Evolutionary conservation across 2,797 vertebrate species (phyloP).

Genomic region (Denticeps clupeoides): DNA sequence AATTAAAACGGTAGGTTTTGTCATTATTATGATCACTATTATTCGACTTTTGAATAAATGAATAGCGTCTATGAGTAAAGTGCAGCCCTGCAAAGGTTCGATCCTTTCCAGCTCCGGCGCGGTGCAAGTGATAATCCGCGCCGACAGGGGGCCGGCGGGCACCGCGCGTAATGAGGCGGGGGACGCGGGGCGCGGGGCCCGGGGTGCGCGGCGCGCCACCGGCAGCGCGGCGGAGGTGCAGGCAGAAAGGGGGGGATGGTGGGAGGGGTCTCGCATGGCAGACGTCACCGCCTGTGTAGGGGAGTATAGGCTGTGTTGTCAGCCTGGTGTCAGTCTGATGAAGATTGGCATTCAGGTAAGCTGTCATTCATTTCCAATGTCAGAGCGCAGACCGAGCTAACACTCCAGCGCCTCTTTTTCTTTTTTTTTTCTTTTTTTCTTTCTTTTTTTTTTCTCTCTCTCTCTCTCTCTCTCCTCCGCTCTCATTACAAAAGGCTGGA

Average conservation of each 20-base stretch:
- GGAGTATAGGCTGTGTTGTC: constrained; percentile 96
- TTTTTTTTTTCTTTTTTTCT: too few relatives aligned
- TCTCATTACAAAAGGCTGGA: constrained; percentile 79
- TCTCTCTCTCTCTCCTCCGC: constrained; percentile 45
- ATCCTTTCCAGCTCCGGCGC: not conserved
- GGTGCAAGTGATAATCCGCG: constrained; percentile 18
- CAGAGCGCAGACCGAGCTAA: constrained; percentile 67
- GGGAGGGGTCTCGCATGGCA: constrained; percentile 54
- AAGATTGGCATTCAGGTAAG: constrained; percentile 99
- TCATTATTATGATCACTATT: too few relatives aligned
- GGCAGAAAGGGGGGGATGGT: constrained; percentile 39
- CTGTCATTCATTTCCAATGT: constrained; percentile 98
- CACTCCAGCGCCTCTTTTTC: constrained; percentile 62
- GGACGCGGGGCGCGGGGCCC: constrained; percentile 20
- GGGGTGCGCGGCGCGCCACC: constrained; percentile 13
- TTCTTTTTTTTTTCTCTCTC: too few relatives aligned
- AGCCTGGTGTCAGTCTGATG: constrained; percentile 98
- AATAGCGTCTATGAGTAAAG: too few relatives aligned
- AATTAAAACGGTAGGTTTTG: too few relatives aligned
- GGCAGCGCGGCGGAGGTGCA: constrained; percentile 32
- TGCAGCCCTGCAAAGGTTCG: not conserved
- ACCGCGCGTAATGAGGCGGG: constrained; percentile 21
- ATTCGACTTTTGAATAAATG: too few relatives aligned
- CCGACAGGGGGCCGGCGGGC: constrained; percentile 51
- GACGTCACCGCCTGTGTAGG: constrained; percentile 71